Evolutionary conservation across 2,888 invertebrate species (phyloP).

Genomic region (Dryococelus australis): DNA sequence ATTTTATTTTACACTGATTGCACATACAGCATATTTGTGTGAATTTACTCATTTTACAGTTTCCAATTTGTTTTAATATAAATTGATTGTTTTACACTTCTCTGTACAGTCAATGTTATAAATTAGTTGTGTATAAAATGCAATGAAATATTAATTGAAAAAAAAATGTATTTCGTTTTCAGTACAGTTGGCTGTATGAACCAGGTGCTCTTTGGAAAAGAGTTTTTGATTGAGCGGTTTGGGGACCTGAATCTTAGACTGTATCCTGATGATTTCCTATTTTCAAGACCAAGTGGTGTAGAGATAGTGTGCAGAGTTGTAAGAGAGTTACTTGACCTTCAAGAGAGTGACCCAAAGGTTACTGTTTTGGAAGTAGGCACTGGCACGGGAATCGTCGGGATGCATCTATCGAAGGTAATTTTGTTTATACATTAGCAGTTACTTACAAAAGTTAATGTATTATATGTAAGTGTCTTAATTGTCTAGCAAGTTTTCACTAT

Average conservation of each 20-base stretch:
- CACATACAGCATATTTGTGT: no score
- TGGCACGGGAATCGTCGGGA: background rate
- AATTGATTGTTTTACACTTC: no score
- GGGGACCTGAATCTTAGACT: background rate
- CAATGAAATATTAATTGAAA: no score
- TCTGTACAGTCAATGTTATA: no score
- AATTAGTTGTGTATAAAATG: no score
- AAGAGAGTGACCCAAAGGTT: background rate
- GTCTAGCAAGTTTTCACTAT: no score
- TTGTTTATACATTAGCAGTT: background rate
- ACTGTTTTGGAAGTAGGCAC: background rate
- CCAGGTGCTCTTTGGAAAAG: background rate
- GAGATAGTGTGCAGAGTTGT: background rate
- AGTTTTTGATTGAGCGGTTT: constrained; percentile 7
- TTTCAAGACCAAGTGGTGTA: constrained; percentile 9
- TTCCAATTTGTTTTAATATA: no score
- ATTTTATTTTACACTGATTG: no score
- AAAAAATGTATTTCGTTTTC: background rate
- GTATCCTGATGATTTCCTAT: background rate
- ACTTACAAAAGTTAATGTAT: no score
- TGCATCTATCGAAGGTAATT: background rate
- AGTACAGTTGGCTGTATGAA: background rate
- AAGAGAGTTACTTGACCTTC: background rate
- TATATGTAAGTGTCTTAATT: no score
- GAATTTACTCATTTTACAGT: no score